These are phyloP conservation scores for Spinibarbus caldwelli DNA, from an alignment of 2,797 vertebrate genomes.

Conservation along the genomic window DNA sequence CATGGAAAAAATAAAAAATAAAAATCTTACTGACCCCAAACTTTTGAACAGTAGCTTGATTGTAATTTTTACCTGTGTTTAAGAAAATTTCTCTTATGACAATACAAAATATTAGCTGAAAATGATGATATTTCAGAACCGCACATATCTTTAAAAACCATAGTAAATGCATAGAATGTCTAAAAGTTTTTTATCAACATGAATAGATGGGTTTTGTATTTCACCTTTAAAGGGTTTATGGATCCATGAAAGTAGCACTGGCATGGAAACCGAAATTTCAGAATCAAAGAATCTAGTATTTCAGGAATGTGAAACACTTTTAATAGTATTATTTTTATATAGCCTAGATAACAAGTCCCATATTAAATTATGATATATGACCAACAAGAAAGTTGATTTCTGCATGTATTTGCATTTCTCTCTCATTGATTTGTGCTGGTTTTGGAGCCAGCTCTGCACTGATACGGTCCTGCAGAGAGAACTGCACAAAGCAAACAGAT, in stretches of 20 bases:
- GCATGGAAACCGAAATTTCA: too few species aligned
- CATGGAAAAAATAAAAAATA: too few species aligned
- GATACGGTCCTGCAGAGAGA: conserved; percentile 35
- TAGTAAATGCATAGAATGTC: background rate
- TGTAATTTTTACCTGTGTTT: too few species aligned
- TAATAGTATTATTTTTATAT: background rate
- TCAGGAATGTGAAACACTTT: background rate
- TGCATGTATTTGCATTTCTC: too few species aligned
- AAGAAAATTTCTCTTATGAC: too few species aligned
- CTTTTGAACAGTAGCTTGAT: too few species aligned
- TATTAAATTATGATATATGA: background rate
- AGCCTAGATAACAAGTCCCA: background rate
- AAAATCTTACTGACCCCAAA: too few species aligned
- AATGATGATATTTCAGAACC: too few species aligned
- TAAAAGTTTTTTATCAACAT: background rate
- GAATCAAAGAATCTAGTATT: background rate
- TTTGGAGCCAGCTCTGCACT: conserved; percentile 37
- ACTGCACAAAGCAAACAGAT: conserved; percentile 62
- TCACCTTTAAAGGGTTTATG: background rate
- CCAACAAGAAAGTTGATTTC: conserved; percentile 30
- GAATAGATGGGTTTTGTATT: background rate
- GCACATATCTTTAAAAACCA: background rate
- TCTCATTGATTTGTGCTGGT: conserved; percentile 20
- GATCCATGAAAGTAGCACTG: background rate
- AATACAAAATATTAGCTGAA: too few species aligned